Percentiles rank a stretch among this genome's conserved stretches.
These are phyloP conservation scores for Poicephalus gulielmi DNA, from an alignment of 2,113 vertebrate genomes.

Conservation along the genomic window DNA sequence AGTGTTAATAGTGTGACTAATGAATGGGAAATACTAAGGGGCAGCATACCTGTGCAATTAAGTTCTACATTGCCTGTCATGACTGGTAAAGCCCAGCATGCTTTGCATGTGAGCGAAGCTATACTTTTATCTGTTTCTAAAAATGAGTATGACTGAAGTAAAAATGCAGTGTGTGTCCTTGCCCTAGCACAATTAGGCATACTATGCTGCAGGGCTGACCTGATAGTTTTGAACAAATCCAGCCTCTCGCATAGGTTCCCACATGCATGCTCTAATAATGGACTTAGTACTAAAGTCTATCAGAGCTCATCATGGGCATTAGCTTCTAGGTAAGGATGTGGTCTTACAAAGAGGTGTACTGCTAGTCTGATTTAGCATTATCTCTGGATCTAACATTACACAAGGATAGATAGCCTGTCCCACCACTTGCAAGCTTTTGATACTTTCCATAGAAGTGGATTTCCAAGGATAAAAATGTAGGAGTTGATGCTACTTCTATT, in stretches of 20 bases:
- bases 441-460: background rate
- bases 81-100: background rate
- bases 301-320: background rate
- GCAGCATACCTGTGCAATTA: background rate
- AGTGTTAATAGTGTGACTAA: background rate
- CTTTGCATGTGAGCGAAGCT: background rate
- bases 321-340: background rate
- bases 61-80: background rate
- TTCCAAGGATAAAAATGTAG: background rate
- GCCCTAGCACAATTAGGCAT: background rate
- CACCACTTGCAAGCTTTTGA: background rate
- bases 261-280: too few species aligned
- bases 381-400: background rate
- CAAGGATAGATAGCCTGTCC: background rate
- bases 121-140: background rate
- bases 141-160: background rate
- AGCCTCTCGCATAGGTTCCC: background rate
- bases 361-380: background rate
- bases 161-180: background rate
- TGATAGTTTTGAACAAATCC: background rate
- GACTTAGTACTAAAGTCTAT: background rate
- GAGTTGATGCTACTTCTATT: background rate
- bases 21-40: background rate
- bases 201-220: background rate
- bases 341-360: background rate